Evolutionary conservation across 2,797 vertebrate species (phyloP).

Genomic region (Adelosebastes latens): DNA sequence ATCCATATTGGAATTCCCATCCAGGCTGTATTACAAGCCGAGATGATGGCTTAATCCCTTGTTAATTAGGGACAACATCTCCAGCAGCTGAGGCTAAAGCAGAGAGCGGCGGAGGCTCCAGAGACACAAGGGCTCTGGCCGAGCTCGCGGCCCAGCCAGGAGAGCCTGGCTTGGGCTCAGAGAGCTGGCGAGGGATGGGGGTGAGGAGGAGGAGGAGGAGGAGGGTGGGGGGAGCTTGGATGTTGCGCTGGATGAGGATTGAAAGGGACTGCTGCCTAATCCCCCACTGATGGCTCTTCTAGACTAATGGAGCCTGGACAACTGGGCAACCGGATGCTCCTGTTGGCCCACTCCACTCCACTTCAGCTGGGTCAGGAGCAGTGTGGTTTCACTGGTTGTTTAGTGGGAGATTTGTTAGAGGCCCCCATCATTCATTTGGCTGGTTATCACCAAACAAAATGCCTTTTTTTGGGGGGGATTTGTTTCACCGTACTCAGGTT

Average conservation of each 20-base stretch:
- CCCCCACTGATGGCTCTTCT: conserved; percentile 85
- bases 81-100: conserved; percentile 84
- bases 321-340: conserved; percentile 64
- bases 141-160: conserved; percentile 67
- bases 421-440: conserved; percentile 15
- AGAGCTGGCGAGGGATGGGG: conserved; percentile 61
- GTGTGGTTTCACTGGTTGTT: conserved; percentile 1
- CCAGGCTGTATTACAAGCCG: conserved; percentile 84
- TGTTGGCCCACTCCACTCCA: conserved; percentile 33
- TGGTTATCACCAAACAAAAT: conserved; percentile 1
- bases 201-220: neutral
- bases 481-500: neutral
- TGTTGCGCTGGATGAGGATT: conserved; percentile 73
- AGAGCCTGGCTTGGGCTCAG: conserved; percentile 76
- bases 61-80: conserved; percentile 88
- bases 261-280: conserved; percentile 86
- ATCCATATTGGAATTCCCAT: conserved; percentile 85
- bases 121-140: conserved; percentile 75
- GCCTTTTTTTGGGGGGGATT: conserved; percentile 4
- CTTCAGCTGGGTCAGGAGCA: conserved; percentile 50
- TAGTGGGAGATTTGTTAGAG: neutral
- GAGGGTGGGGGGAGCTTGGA: conserved; percentile 7
- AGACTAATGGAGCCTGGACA: conserved; percentile 80
- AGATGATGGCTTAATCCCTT: conserved; percentile 88
- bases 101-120: conserved; percentile 54